Percentiles rank a stretch among this genome's conserved stretches.
Conservation (phyloP, 2,797 vertebrate species). For the Protonibea diacanthus region DNA sequence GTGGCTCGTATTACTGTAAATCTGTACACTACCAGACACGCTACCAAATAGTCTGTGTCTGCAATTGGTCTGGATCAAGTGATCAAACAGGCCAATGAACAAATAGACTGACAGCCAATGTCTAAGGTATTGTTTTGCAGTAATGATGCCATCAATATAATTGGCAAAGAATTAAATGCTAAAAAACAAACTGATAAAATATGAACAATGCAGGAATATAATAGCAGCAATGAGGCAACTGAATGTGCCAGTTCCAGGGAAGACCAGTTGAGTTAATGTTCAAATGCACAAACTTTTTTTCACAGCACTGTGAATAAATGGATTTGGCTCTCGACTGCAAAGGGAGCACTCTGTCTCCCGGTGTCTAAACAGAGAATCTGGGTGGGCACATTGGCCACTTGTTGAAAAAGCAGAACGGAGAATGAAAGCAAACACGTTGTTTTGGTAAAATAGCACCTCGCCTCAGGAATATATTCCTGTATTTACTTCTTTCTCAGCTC, state of each 20-base stretch:
- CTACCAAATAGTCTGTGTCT: background rate
- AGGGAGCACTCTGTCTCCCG: background rate
- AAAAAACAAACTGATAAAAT: background rate
- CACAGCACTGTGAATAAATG: background rate
- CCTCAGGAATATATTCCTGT: conserved; percentile 10
- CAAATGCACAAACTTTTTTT: background rate
- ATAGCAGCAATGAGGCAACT: background rate
- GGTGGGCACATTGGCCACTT: background rate
- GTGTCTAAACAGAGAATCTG: background rate
- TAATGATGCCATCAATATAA: background rate
- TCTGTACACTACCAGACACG: background rate
- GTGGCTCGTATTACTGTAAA: background rate
- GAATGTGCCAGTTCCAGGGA: background rate
- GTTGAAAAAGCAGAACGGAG: background rate
- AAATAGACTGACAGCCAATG: background rate
- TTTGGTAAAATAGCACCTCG: background rate
- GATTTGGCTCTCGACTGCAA: background rate
- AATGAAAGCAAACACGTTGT: background rate
- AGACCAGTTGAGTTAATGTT: background rate
- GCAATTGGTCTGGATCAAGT: background rate
- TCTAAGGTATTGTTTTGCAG: background rate
- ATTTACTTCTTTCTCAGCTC: background rate
- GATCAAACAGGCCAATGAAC: background rate
- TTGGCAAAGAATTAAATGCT: background rate
- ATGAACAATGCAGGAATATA: background rate